Conservation (phyloP, 1,140 invertebrate genomes). For the Zaprionus davidi region DNA sequence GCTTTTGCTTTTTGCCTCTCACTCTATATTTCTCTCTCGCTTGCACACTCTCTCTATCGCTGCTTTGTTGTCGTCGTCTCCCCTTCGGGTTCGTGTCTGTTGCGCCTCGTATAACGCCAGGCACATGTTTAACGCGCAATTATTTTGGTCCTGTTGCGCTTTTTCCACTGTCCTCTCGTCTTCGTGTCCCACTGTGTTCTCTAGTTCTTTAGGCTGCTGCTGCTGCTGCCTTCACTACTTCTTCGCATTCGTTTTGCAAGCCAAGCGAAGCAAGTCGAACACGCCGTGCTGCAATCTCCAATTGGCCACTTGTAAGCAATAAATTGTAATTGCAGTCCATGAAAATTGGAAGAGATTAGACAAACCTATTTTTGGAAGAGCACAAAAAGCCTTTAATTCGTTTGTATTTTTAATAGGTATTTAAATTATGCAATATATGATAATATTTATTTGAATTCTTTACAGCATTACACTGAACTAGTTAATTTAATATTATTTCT, state of each 20-base stretch:
- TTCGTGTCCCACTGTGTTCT: slow-evolving; percentile 24
- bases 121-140: slow-evolving; percentile 82
- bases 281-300: slow-evolving; percentile 16
- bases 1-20: slow-evolving; percentile 22
- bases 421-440: background rate
- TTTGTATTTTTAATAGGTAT: too few species aligned
- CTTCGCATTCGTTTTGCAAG: slow-evolving; percentile 13
- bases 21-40: background rate
- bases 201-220: slow-evolving; percentile 13
- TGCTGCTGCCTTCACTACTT: background rate
- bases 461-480: background rate
- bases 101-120: slow-evolving; percentile 51
- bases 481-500: background rate
- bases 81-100: slow-evolving; percentile 39
- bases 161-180: slow-evolving; percentile 52
- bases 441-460: background rate
- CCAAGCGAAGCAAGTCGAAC: slow-evolving; percentile 35
- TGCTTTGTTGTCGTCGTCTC: slow-evolving; percentile 10
- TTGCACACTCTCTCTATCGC: background rate
- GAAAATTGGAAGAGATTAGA: background rate
- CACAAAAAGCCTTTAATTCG: background rate
- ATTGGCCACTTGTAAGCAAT: slow-evolving; percentile 24
- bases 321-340: slow-evolving; percentile 11
- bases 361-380: background rate
- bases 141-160: slow-evolving; percentile 82